phyloP scores from a whole-genome alignment of 2,888 invertebrate species.

The Dasysyrphus tricinctus region DNA sequence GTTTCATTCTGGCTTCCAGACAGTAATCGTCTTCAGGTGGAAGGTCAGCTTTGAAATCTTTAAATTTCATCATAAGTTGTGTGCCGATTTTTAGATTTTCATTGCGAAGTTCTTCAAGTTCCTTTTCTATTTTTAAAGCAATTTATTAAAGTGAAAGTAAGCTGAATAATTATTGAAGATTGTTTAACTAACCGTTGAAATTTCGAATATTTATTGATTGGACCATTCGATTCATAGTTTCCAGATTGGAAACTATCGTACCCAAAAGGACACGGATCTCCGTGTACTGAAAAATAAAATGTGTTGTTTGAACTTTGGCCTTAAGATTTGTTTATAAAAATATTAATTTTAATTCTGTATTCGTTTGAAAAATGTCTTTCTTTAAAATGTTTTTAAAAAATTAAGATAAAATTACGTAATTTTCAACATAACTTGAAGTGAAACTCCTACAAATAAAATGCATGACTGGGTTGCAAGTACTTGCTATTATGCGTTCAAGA shows the following conservation, averaged over 20 bases:
- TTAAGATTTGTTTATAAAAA: too few species aligned
- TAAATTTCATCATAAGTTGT: constrained; percentile 81
- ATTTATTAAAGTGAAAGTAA: not conserved
- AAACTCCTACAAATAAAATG: too few species aligned
- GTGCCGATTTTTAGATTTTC: constrained; percentile 82
- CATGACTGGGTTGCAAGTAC: too few species aligned
- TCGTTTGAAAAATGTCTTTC: too few species aligned
- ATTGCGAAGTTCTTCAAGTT: constrained; percentile 82
- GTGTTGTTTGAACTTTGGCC: not conserved
- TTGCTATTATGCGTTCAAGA: too few species aligned
- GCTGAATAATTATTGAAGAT: not conserved
- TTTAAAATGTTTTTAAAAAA: too few species aligned
- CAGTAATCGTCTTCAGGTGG: constrained; percentile 81
- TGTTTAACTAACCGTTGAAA: constrained; percentile 79
- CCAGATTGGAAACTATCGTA: constrained; percentile 81
- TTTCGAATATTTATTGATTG: constrained; percentile 81
- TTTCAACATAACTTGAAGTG: too few species aligned
- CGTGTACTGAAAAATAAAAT: constrained; percentile 78
- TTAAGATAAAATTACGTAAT: too few species aligned
- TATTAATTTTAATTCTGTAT: too few species aligned
- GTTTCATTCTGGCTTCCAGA: constrained; percentile 82
- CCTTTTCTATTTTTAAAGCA: constrained; percentile 78
- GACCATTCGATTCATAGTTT: constrained; percentile 82
- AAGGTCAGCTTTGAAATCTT: constrained; percentile 81
- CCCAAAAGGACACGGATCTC: constrained; percentile 81